Conservation (phyloP, 2,113 vertebrate genomes). For the Orientallactaga bullata region DNA sequence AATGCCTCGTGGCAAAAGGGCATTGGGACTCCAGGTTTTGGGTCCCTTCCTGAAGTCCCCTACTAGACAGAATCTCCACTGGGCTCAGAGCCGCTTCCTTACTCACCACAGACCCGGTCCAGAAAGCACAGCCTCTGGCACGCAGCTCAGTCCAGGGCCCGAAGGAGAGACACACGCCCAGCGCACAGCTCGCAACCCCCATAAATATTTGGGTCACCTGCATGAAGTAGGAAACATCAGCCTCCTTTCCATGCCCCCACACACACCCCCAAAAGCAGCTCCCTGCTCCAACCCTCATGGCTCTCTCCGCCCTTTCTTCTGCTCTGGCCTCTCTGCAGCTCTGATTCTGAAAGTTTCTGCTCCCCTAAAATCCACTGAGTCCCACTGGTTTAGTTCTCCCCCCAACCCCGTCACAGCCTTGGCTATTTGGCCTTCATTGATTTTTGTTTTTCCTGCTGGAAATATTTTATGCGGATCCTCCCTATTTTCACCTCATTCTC, state of each 20-base stretch:
- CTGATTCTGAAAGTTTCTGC: slow-evolving; percentile 37
- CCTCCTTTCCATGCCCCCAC: rapidly evolving
- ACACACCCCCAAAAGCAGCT: rapidly evolving
- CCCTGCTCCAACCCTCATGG: too few species aligned
- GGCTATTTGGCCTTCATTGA: not conserved
- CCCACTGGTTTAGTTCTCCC: not conserved
- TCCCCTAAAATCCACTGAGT: not conserved
- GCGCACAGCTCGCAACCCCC: slow-evolving; percentile 58
- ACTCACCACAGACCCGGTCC: slow-evolving; percentile 76
- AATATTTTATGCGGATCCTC: not conserved
- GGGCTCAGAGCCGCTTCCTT: not conserved
- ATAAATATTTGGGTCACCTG: slow-evolving; percentile 74
- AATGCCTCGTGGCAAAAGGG: not conserved
- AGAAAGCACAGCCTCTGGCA: slow-evolving; percentile 68
- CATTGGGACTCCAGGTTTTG: not conserved
- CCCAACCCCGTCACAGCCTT: too few species aligned
- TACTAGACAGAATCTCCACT: not conserved
- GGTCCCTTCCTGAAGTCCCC: not conserved
- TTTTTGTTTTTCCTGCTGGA: not conserved
- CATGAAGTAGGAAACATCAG: not conserved
- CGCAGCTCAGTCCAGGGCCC: slow-evolving; percentile 53
- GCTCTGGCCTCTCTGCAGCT: not conserved
- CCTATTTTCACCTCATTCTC: not conserved
- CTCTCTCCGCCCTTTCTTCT: not conserved
- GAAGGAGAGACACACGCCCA: slow-evolving; percentile 55